phyloP scores from a whole-genome alignment of 2,113 vertebrate genomes.

The Indicator maculatus region DNA sequence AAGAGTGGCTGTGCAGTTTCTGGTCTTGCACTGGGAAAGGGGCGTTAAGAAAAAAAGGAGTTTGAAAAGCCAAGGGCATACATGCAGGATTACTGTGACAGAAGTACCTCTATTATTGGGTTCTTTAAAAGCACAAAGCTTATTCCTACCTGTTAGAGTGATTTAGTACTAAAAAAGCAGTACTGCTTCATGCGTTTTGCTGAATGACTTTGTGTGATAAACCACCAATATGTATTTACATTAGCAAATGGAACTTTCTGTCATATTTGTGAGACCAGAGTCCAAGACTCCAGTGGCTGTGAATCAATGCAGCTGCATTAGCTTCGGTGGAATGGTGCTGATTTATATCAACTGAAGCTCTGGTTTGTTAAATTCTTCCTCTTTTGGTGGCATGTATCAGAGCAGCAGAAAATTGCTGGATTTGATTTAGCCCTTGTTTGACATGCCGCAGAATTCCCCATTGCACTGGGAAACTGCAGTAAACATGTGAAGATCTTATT shows the following conservation, averaged over 20 bases:
- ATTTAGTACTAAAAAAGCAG: slow-evolving; percentile 71
- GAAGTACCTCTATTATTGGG: background rate
- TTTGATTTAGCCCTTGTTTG: slow-evolving; percentile 23
- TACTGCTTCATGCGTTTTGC: slow-evolving; percentile 72
- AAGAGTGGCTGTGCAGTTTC: slow-evolving; percentile 47
- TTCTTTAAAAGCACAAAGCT: slow-evolving; percentile 24
- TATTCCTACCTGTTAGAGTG: slow-evolving; percentile 21
- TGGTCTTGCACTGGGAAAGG: background rate
- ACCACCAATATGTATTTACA: slow-evolving; percentile 70
- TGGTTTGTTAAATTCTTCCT: slow-evolving; percentile 35
- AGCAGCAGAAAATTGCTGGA: slow-evolving; percentile 9
- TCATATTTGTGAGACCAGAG: slow-evolving; percentile 22
- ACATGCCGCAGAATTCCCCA: background rate
- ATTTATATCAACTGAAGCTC: slow-evolving; percentile 40
- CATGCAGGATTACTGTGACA: background rate
- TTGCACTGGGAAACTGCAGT: background rate
- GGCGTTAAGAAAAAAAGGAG: background rate
- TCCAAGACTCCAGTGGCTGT: slow-evolving; percentile 11
- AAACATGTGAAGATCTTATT: background rate
- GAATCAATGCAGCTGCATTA: slow-evolving; percentile 42
- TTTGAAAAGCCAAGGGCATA: background rate
- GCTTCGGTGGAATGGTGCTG: background rate
- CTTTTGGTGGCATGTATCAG: background rate
- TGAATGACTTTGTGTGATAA: slow-evolving; percentile 75
- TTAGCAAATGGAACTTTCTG: slow-evolving; percentile 62